Evolutionary conservation across 53 echinoderm and acorn worm genomes (phyloP), one percentile per base, ranked within the genome.

Genomic region (Stichopus horrens): DNA sequence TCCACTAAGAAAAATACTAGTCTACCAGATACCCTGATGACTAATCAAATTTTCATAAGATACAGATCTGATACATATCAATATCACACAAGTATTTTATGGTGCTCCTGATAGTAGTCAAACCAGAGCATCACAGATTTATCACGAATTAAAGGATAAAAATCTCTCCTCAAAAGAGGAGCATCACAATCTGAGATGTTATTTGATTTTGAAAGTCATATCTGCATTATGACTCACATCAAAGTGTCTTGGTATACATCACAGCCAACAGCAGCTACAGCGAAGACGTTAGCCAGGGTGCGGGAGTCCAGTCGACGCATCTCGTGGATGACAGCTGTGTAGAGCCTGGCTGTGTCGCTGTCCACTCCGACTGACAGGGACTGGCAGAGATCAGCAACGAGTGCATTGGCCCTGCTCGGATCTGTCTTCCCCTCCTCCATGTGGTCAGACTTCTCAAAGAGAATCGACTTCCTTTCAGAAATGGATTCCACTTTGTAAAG

Each of bases 291-390:
- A 51, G 85, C 85, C 14, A 85, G 65, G 52, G 85, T 85, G 85
- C 5, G 11, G 19, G 85, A 65, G 6, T 85, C 71, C 7, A 85
- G 85, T 23, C 82, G 79, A 57, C 87, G 75, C 77, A 78, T 87
- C 79, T 87, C 87, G 11, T 54, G 74, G 52, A 93, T 74, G 14
- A 95, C 90, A 52, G 86, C 79, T 1, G 93, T 74, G 86, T 91
- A 95, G 58, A 89, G 90, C 22, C 90, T 88, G 53, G 95, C 92
- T 63, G 90, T 82, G 22, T 90, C 93, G 0, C 81, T 73, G 23
- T 86, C 79, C 55, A 93, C 87, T 0, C 83, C 90, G 54, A 53
- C 58, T 37, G 22, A 10, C 5, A 90, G 58, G 8, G 58, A 78
- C 55, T 56, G 54, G 77, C 88, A 88, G 83, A 93, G 71, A 7